Evolutionary conservation across 2,797 vertebrate genomes (phyloP), one percentile per base, ranked within the genome.

Genomic region (Gambelia wislizenii): DNA sequence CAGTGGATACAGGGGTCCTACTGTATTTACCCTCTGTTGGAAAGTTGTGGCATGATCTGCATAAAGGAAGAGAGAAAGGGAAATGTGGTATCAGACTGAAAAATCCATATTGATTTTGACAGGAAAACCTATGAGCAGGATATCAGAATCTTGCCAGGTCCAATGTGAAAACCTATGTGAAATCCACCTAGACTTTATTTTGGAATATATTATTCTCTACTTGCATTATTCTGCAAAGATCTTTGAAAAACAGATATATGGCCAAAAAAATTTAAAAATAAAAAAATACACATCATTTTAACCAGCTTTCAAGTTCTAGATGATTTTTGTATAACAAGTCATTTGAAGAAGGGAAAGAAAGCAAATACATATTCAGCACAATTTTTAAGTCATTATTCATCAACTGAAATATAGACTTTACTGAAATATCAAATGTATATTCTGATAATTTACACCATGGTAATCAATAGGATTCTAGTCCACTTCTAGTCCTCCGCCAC

Each of bases 361-460:
- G 36, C 1, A 61, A 85, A 74, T 25, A 56, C 12, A 30, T 39
- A 47, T 82, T 59, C 27, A 81, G 42, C 56, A 89, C n/a, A 47
- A 67, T 64, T 18, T 5, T 79, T 59, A 83, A 64, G 16, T 44
- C 22, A 61, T 22, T 33, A 64, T 4, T 22, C 33, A 76, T 52
- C 70, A 64, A 39, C 1, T 76, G 33, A 86, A 87, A 20, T 72
- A 59, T 9, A 27, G 33, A 16, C 6, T 81, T 74, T 61, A 25
- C 7, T 9, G 0, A 27, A 12, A 2, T 79, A 36, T 27, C 13
- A 4, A 42, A 0, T 0, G 69, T 91, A 49, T 0, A 80, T 88
- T 92, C 76, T 64, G 2, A 85, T 54, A 89, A 42, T 33, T 3
- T 72, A 67, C 1, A 84, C 16, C 36, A 52, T 52, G 44, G 39